Percentiles rank a stretch among this genome's conserved stretches.
Conservation (phyloP, 1,140 invertebrate genomes). For the Lineus longissimus region DNA sequence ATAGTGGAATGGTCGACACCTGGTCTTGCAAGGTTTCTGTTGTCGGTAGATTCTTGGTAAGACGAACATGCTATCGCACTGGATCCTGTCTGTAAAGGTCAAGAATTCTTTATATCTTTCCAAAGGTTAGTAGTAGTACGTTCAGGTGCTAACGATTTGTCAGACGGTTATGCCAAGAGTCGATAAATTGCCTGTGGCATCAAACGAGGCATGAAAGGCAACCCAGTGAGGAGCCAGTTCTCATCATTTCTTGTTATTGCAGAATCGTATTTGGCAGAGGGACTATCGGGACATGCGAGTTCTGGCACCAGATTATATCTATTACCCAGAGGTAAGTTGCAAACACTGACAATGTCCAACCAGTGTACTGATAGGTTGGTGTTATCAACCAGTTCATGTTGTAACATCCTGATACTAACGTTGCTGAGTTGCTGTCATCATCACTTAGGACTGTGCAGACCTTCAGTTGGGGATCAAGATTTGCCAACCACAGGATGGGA, state of each 20-base stretch:
- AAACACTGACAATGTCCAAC: background rate
- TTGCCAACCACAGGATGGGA: no score
- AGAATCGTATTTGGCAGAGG: slow-evolving; percentile 89
- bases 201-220: background rate
- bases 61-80: no score
- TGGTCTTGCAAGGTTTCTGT: no score
- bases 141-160: background rate
- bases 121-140: background rate
- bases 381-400: background rate
- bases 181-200: background rate
- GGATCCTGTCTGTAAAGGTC: no score
- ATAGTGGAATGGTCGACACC: background rate
- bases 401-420: background rate
- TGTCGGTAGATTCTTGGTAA: no score
- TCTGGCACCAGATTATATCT: slow-evolving; percentile 87
- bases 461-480: no score
- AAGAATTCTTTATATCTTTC: background rate
- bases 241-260: slow-evolving; percentile 23
- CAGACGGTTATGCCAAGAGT: background rate
- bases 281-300: slow-evolving; percentile 81
- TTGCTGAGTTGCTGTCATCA: background rate
- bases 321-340: slow-evolving; percentile 49
- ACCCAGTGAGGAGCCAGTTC: slow-evolving; percentile 28
- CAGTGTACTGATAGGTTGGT: background rate
- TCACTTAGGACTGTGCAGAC: background rate